These are phyloP conservation scores for Spisula subtruncata DNA, from an alignment of 2,888 invertebrate species.

Conservation along the genomic window DNA sequence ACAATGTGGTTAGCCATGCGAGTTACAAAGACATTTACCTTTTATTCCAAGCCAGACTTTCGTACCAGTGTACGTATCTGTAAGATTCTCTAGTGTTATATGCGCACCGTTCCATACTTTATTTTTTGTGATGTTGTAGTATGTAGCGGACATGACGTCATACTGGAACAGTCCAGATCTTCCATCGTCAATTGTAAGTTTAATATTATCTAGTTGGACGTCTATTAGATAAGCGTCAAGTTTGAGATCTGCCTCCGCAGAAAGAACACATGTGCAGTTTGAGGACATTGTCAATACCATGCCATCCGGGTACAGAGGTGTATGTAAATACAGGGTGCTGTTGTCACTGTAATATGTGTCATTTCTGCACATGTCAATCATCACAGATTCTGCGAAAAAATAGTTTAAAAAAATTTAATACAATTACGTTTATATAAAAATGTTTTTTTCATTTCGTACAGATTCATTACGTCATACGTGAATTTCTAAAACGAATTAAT, in stretches of 20 bases:
- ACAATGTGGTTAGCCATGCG: too few species aligned
- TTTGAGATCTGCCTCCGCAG: not conserved
- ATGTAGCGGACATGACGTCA: not conserved
- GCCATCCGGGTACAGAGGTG: not conserved
- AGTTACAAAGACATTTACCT: not conserved
- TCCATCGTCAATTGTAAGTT: not conserved
- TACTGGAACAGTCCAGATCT: not conserved
- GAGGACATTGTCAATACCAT: not conserved
- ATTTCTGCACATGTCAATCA: conserved; percentile 12
- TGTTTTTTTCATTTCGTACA: too few species aligned
- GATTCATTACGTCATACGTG: too few species aligned
- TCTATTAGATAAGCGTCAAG: not conserved
- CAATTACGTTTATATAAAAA: not conserved
- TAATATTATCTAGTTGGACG: not conserved
- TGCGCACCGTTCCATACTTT: not conserved
- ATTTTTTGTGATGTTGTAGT: not conserved
- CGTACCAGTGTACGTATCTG: not conserved
- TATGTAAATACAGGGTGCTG: not conserved
- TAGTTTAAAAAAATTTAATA: too few species aligned
- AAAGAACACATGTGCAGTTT: not conserved
- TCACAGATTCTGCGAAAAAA: not conserved
- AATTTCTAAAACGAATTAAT: not conserved
- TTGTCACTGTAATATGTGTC: not conserved
- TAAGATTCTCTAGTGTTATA: not conserved
- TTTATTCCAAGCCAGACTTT: conserved; percentile 13